These are phyloP conservation scores for Balanococcus diminutus DNA, from an alignment of 2,888 invertebrate genomes.

Conservation along the genomic window DNA sequence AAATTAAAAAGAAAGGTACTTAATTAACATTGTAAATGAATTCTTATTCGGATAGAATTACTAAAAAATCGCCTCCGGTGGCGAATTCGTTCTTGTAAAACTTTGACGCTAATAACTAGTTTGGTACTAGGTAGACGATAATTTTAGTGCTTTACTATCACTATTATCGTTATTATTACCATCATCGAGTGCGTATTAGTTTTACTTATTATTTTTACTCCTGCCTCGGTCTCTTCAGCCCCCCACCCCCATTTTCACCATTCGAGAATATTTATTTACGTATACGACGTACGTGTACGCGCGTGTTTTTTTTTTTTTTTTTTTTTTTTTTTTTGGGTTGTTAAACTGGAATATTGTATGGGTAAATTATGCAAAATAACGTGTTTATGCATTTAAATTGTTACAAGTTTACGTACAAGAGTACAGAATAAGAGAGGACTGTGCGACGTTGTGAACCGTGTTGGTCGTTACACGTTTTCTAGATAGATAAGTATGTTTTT, in stretches of 20 bases:
- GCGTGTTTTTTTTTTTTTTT: not conserved
- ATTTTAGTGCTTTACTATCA: slow-evolving; percentile 26
- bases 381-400: slow-evolving; percentile 51
- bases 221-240: not conserved
- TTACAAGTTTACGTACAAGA: slow-evolving; percentile 12
- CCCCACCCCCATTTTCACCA: not conserved
- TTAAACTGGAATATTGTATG: slow-evolving; percentile 49
- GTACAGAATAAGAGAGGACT: not conserved
- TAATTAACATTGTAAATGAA: not conserved
- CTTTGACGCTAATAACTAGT: slow-evolving; percentile 51
- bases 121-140: slow-evolving; percentile 19
- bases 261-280: not conserved
- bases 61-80: slow-evolving; percentile 47
- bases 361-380: slow-evolving; percentile 49
- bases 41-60: not conserved
- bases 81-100: slow-evolving; percentile 45
- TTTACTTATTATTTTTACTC: not conserved
- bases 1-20: not conserved
- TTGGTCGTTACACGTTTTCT: not conserved
- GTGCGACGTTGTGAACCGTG: not conserved
- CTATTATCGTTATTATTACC: not conserved
- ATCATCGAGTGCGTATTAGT: not conserved
- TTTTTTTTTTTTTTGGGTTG: not conserved
- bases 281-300: not conserved
- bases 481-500: not conserved